Conservation (phyloP, 2,113 vertebrate species). For the Cottus gobio region DNA sequence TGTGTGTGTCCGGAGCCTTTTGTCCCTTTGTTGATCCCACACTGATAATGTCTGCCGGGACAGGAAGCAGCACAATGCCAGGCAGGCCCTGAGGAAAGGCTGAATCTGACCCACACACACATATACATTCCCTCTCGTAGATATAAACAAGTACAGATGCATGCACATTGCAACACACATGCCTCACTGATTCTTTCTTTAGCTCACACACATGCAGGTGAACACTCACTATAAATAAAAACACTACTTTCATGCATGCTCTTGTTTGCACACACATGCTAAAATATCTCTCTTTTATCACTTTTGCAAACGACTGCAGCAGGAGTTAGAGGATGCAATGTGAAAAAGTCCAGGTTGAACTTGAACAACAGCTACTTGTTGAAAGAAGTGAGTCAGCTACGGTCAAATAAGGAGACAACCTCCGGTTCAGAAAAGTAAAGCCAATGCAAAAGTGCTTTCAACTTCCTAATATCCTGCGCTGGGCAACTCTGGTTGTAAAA, state of each 20-base stretch:
- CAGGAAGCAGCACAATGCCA: conserved; percentile 81
- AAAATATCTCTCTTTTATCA: background rate
- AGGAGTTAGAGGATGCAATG: background rate
- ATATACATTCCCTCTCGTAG: conserved; percentile 9
- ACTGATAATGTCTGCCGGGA: conserved; percentile 71
- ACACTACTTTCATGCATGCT: background rate
- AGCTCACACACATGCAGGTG: conserved; percentile 13
- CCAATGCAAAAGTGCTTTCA: background rate
- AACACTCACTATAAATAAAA: background rate
- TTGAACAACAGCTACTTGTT: background rate
- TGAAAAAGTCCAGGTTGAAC: background rate
- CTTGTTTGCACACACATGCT: background rate
- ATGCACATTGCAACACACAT: background rate
- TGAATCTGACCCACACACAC: conserved; percentile 35
- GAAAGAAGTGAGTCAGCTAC: background rate
- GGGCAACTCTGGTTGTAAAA: background rate
- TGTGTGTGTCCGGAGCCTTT: conserved; percentile 51
- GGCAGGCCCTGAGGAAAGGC: conserved; percentile 73
- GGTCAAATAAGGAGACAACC: background rate
- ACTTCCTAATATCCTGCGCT: background rate
- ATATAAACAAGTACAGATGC: conserved; percentile 31
- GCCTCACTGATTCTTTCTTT: background rate
- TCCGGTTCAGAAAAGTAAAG: background rate
- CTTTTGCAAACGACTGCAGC: background rate
- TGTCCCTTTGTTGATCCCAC: conserved; percentile 73